Base-by-base conservation (phyloP, 2,888 invertebrate genomes). In the Penaeus monodon region DNA sequence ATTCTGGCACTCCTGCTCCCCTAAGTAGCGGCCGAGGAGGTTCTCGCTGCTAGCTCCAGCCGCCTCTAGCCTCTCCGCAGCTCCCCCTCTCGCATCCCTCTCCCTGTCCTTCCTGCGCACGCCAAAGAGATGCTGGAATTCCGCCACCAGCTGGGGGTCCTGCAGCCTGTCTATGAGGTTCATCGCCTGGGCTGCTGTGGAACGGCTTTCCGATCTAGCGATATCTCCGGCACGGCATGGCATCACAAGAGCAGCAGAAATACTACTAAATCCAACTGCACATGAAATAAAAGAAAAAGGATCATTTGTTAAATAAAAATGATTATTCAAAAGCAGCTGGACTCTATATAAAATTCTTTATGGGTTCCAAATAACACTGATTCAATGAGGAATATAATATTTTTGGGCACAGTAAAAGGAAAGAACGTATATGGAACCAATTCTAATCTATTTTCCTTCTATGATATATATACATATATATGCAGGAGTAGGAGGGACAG, bases 101-200 rank as follows among this genome's bases (percentile, higher is more conserved):
- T 38, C 29, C 38, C 29, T 44, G 12, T 44, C 24, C 27, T 66
- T 64, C 57, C 73, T 80, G 3, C 24, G 73, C 24, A 85, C 80
- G 10, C 85, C 85, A 74, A 85, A 85, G 66, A 63, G 66, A 22
- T 65, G 57, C 33, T 85, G 85, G 64, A 73, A 65, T 29, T 64
- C 64, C 0, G 85, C 85, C 27, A 85, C 85, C 17, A 85, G 57
- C 17, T 81, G 81, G 12, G 85, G 85, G 65, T 85, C 85, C 63
- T 70, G 80, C 20, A 85, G 81, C 27, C 33, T 85, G 68, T 80
- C 57, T 38, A 85, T 20, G 24, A 85, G 12, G 24, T 85, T 70
- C 85, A 85, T 85, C 7, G 65, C 33, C 44, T 12, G 14, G 63
- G 78, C 29, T 65, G 38, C 27, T 20, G 29, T 17, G 24, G 17